phyloP scores from a whole-genome alignment of 1,140 invertebrate genomes.

The Radopholus similis region DNA sequence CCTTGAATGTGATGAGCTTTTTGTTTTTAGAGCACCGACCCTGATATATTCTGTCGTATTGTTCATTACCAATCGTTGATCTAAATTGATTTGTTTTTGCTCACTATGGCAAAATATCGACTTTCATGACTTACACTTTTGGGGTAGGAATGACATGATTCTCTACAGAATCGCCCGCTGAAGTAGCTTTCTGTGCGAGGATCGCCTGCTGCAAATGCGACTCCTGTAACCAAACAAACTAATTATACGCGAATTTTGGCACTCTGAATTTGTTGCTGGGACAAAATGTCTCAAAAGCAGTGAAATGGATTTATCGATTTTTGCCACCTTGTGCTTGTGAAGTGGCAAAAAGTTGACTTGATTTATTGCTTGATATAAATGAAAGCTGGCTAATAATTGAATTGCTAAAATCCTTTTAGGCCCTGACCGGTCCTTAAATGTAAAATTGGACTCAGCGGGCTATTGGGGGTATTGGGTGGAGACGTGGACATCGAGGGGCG shows the following conservation, averaged over 20 bases:
- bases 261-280: constrained; percentile 8
- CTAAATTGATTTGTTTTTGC: constrained; percentile 1
- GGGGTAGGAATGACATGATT: constrained; percentile 43
- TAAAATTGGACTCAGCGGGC: background rate
- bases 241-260: constrained; percentile 6
- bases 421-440: no score
- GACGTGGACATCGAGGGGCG: background rate
- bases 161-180: constrained; percentile 25
- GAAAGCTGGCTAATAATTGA: background rate
- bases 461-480: background rate
- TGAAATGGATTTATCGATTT: constrained; percentile 11
- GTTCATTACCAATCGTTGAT: constrained; percentile 17
- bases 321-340: no score
- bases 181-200: constrained; percentile 40
- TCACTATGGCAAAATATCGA: background rate
- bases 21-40: constrained; percentile 1
- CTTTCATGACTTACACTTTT: constrained; percentile 8
- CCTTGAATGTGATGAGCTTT: constrained; percentile 27
- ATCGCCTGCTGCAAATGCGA: constrained; percentile 42
- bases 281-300: constrained; percentile 3
- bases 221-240: constrained; percentile 23
- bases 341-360: no score
- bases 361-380: background rate
- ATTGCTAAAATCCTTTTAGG: background rate
- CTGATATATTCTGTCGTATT: constrained; percentile 28